These are phyloP conservation scores for Tokudaia tokunoshimensis DNA, from an alignment of 2,797 vertebrate species.

Conservation along the genomic window DNA sequence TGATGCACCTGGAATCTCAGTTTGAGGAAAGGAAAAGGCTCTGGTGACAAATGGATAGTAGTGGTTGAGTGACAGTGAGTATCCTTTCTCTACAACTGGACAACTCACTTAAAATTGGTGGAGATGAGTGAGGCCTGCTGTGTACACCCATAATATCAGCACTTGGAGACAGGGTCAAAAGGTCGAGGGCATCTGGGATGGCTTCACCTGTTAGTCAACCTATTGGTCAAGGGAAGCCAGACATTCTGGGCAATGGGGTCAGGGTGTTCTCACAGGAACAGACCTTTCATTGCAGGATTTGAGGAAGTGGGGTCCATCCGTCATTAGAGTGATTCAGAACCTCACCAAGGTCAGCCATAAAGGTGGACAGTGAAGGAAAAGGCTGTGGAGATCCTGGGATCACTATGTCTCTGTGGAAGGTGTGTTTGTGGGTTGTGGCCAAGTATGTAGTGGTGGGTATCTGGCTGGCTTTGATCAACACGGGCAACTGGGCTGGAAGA, in stretches of 20 bases:
- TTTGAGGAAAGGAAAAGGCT: not conserved
- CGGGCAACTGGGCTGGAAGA: not conserved
- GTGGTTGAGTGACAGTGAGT: not conserved
- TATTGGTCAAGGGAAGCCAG: not conserved
- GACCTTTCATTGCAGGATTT: not conserved
- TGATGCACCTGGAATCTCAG: not conserved
- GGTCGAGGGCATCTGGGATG: not conserved
- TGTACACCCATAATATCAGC: not conserved
- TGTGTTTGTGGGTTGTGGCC: not conserved
- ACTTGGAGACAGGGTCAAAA: not conserved
- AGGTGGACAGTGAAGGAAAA: not conserved
- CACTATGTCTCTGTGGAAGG: not conserved
- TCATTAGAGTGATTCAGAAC: not conserved
- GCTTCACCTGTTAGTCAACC: not conserved
- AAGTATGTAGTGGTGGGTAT: not conserved
- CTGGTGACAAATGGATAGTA: not conserved
- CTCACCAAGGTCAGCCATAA: too few species aligned
- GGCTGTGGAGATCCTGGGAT: not conserved
- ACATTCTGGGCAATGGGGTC: fast-evolving
- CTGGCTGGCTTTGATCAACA: not conserved
- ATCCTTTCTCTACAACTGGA: not conserved
- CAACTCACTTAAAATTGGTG: not conserved
- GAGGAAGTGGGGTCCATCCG: not conserved
- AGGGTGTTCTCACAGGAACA: not conserved
- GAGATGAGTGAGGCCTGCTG: not conserved